These are phyloP conservation scores for Dichetophora obliterata DNA, from an alignment of 2,888 invertebrate genomes.

Conservation along the genomic window DNA sequence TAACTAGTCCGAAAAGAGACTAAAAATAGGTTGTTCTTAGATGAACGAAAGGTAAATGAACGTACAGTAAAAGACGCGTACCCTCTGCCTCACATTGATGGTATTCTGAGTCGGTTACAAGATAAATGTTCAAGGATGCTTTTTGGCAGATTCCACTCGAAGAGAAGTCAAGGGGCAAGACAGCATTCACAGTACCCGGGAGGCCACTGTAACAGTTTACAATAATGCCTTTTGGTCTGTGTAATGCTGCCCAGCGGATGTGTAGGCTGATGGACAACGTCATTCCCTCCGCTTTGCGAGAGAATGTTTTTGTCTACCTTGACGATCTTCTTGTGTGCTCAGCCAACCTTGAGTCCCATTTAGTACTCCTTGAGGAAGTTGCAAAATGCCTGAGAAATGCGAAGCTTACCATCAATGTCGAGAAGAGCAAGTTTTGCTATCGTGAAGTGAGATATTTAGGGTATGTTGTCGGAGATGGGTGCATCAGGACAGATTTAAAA, in stretches of 20 bases:
- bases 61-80: too few relatives aligned
- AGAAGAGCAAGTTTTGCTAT: slow-evolving; percentile 12
- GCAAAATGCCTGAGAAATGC: slow-evolving; percentile 6
- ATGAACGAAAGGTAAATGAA: too few relatives aligned
- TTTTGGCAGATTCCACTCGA: not conserved
- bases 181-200: too few relatives aligned
- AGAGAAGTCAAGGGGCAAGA: not conserved
- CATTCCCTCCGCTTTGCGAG: slow-evolving; percentile 6
- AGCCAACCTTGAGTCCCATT: not conserved
- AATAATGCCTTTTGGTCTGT: too few relatives aligned
- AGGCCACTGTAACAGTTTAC: too few relatives aligned
- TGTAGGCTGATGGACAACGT: slow-evolving; percentile 24
- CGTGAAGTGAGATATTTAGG: slow-evolving; percentile 23
- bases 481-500: slow-evolving; percentile 1
- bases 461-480: slow-evolving; percentile 4
- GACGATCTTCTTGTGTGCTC: slow-evolving; percentile 26
- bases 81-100: not conserved
- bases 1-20: too few relatives aligned
- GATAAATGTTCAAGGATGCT: not conserved
- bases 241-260: slow-evolving; percentile 8
- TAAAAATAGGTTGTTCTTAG: too few relatives aligned
- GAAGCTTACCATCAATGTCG: slow-evolving; percentile 20
- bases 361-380: slow-evolving; percentile 1
- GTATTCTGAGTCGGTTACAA: too few relatives aligned
- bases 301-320: slow-evolving; percentile 29